A percentile compares a stretch with the other conserved stretches of the same genome.
Conservation (phyloP, 2,888 invertebrate species). For the Allacma fusca region DNA sequence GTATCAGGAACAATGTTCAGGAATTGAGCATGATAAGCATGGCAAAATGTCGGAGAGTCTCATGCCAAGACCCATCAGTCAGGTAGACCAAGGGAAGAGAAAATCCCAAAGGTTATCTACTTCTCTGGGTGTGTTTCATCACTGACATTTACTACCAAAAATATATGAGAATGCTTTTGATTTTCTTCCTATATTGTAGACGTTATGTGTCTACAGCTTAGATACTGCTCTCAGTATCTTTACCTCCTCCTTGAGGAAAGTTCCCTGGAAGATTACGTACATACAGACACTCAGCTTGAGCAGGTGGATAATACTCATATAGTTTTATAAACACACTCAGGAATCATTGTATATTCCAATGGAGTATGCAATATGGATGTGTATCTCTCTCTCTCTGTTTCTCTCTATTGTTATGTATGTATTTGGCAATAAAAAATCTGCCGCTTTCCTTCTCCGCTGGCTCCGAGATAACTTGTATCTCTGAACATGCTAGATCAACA, state of each 20-base stretch:
- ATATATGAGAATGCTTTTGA: conserved; percentile 22
- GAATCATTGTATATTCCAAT: not conserved
- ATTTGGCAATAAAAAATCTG: not conserved
- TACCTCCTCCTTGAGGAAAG: not conserved
- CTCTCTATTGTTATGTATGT: conserved; percentile 8
- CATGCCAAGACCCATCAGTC: conserved; percentile 24
- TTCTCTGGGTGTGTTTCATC: conserved; percentile 29
- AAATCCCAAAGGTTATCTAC: conserved; percentile 34
- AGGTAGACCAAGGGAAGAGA: conserved; percentile 19
- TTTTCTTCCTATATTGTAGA: not conserved
- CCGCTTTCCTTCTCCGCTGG: not conserved
- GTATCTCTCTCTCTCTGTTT: not conserved
- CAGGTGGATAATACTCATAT: not conserved
- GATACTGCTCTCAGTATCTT: not conserved
- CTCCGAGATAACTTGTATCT: not conserved
- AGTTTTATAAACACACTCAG: not conserved
- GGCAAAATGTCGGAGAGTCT: conserved; percentile 19
- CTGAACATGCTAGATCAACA: not conserved
- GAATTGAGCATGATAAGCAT: not conserved
- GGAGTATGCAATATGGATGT: too few species aligned
- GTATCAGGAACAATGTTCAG: too few species aligned
- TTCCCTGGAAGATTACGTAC: not conserved
- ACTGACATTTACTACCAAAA: conserved; percentile 38
- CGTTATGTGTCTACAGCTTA: too few species aligned
- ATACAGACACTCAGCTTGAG: not conserved